Base-by-base conservation (phyloP, 2,888 invertebrate species). In the Helobdella robusta region DNA sequence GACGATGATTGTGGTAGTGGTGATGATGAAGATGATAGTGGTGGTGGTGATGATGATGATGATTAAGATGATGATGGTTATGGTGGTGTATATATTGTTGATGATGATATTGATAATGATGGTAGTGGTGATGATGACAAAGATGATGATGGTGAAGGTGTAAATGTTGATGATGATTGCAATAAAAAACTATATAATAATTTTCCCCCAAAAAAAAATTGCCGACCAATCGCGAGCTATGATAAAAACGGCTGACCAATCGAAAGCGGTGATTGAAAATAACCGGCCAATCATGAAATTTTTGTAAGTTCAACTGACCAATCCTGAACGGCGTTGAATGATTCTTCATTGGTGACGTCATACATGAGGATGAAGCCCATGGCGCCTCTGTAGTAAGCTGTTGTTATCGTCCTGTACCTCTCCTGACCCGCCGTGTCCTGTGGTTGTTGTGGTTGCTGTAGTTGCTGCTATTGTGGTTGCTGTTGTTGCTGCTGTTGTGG, bases 361-460 rank as follows among this genome's bases (percentile, higher is more conserved):
- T 98, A 98, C 98, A 98, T 98, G 72, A 98, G 85, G 74, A 99
- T 95, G 82, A 99, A 98, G 66, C 98, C 98, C 98, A 98, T 98
- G 54, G 97, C 97, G 62, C 95, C 95, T 77, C 97, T 84, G 81
- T 98, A 98, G 80, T 98, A 99, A 66, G 98, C 98, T 71, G 97
- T 98, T 59, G 98, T 98, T 77, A 98, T 98, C 66, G 98, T 99
- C 74, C 98, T 86, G 81, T 99, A 99, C 48, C 98, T 85, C 80
- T 98, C 98, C 80, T 98, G 98, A 0, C 98, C 98, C 72, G 98
- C 98, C 64, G 97, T 98, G 78, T 95, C 94, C 93, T 93, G 3
- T 4, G 6, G n/a, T n/a, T n/a, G n/a, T n/a, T n/a, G n/a, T n/a
- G n/a, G n/a, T n/a, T n/a, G n/a, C n/a, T n/a, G n/a, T n/a, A n/a